Conservation (phyloP, 2,113 vertebrate species). For the Hirundichthys speculiger region DNA sequence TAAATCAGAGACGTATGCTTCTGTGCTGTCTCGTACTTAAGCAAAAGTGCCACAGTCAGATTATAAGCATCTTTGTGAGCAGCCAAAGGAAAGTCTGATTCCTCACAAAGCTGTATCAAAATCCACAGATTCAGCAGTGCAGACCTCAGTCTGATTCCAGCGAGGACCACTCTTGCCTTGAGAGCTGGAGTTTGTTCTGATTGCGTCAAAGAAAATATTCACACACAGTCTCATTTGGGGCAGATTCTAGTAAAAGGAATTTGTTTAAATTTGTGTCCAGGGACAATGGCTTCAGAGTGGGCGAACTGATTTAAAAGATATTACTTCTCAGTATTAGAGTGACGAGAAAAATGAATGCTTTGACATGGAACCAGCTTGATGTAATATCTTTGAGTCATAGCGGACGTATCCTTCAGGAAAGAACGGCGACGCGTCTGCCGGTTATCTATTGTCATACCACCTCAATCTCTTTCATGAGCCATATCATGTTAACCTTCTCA, state of each 20-base stretch:
- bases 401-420: constrained; percentile 7
- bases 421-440: constrained; percentile 13
- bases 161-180: constrained; percentile 49
- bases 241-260: constrained; percentile 57
- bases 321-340: constrained; percentile 22
- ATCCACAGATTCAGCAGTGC: constrained; percentile 62
- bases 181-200: constrained; percentile 40
- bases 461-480: neutral
- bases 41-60: constrained; percentile 50
- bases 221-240: constrained; percentile 40
- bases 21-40: constrained; percentile 38
- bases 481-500: constrained; percentile 22
- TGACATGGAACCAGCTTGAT: constrained; percentile 9
- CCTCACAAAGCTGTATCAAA: constrained; percentile 60
- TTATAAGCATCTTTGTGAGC: constrained; percentile 60
- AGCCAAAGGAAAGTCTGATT: constrained; percentile 67
- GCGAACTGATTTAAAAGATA: constrained; percentile 31
- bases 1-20: constrained; percentile 35
- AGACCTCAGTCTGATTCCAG: constrained; percentile 53
- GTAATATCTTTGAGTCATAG: constrained; percentile 35
- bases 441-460: constrained; percentile 13
- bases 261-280: constrained; percentile 49
- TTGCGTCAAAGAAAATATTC: constrained; percentile 41
- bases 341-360: constrained; percentile 10
- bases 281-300: constrained; percentile 42